Percentiles rank a stretch among this genome's conserved stretches.
phyloP scores from a whole-genome alignment of 2,113 vertebrate species.

The Budorcas taxicolor region DNA sequence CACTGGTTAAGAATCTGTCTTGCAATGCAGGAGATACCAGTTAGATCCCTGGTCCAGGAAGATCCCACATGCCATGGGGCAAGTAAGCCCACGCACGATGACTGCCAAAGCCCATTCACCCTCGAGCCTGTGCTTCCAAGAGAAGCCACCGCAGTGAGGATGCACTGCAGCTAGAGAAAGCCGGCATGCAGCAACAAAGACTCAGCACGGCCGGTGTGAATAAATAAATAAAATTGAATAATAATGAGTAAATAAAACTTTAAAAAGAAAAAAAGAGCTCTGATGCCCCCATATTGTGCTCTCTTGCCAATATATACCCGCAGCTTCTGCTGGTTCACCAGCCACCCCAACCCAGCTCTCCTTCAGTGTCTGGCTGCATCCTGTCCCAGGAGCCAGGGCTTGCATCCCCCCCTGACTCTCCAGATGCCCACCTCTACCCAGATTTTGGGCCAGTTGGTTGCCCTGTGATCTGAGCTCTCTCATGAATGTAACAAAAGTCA shows the following conservation, averaged over 20 bases:
- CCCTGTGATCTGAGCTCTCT: background rate
- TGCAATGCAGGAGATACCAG: background rate
- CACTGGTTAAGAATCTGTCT: background rate
- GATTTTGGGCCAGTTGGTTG: background rate
- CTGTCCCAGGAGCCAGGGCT: background rate
- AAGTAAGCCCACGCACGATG: background rate
- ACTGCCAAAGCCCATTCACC: background rate
- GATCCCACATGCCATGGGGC: background rate
- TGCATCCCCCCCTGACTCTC: background rate
- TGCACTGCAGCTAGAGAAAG: background rate
- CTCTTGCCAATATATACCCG: background rate
- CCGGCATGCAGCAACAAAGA: background rate
- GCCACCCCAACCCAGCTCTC: background rate
- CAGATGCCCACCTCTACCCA: background rate
- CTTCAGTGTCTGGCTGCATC: background rate
- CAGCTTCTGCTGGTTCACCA: background rate
- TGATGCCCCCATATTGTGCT: background rate
- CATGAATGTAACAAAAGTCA: background rate
- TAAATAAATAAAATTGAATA: background rate
- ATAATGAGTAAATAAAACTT: background rate
- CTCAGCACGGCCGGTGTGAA: background rate
- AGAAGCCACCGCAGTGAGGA: background rate
- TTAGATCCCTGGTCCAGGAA: background rate
- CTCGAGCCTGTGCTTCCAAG: background rate
- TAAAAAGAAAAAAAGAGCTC: background rate